Percentiles rank a stretch among this genome's conserved stretches.
These are phyloP conservation scores for Hypercompe scribonia DNA, from an alignment of 2,888 invertebrate species.

Conservation along the genomic window DNA sequence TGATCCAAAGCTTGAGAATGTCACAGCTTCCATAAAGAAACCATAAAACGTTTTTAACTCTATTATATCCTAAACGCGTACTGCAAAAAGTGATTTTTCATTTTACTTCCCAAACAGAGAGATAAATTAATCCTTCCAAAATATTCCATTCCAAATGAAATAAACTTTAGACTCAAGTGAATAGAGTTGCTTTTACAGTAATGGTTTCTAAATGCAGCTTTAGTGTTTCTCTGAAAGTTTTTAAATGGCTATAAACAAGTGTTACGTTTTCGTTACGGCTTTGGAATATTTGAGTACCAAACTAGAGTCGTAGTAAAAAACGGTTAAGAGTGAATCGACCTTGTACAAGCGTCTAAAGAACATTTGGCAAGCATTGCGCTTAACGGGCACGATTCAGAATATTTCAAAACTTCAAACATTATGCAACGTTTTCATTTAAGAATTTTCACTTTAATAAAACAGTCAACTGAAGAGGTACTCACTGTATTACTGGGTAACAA, in stretches of 20 bases:
- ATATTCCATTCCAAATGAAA: not conserved
- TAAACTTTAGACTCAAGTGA: not conserved
- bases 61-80: conserved; percentile 35
- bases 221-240: conserved; percentile 52
- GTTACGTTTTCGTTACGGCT: conserved; percentile 57
- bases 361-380: conserved; percentile 32
- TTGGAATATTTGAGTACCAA: conserved; percentile 47
- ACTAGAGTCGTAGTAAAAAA: conserved; percentile 36
- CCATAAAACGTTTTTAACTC: not conserved
- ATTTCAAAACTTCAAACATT: not conserved
- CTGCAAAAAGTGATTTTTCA: conserved; percentile 42
- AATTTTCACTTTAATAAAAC: not conserved
- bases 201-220: conserved; percentile 41
- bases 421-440: not conserved
- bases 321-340: conserved; percentile 34
- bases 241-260: conserved; percentile 59
- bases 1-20: not conserved
- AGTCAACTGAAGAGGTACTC: not conserved
- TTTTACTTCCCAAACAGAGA: conserved; percentile 42
- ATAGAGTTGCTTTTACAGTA: conserved; percentile 22
- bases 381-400: conserved; percentile 9
- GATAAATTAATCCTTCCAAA: conserved; percentile 44
- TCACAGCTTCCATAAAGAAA: not conserved
- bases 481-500: not conserved
- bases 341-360: conserved; percentile 24